Percentiles rank a stretch among this genome's conserved stretches.
phyloP scores from a whole-genome alignment of 2,888 invertebrate species.

The Amiota minor region DNA sequence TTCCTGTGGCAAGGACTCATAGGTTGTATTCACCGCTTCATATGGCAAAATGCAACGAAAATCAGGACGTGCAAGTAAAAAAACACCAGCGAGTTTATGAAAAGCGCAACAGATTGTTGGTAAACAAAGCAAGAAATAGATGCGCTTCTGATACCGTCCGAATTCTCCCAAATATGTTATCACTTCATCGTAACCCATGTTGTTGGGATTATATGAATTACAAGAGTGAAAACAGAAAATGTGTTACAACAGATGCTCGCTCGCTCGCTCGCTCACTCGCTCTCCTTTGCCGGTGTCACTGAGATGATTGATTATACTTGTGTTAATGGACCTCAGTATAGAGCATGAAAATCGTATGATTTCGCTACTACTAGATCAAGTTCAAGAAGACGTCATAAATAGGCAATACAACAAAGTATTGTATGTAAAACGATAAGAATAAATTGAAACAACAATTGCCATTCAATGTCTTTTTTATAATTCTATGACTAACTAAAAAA shows the following conservation, averaged over 20 bases:
- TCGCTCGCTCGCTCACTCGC: background rate
- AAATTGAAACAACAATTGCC: too few relatives aligned
- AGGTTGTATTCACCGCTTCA: constrained; percentile 74
- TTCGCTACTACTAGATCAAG: too few relatives aligned
- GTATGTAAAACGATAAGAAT: too few relatives aligned
- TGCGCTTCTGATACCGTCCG: constrained; percentile 81
- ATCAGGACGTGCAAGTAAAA: constrained; percentile 79
- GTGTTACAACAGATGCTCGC: background rate
- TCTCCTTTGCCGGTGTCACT: background rate
- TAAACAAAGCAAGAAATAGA: constrained; percentile 81
- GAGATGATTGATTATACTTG: background rate
- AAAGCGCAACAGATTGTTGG: constrained; percentile 83
- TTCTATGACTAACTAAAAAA: too few relatives aligned
- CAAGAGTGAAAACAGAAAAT: too few relatives aligned
- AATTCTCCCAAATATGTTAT: constrained; percentile 81
- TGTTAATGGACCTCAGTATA: background rate
- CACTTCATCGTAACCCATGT: constrained; percentile 84
- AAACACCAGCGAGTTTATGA: constrained; percentile 83
- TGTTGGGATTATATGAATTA: too few relatives aligned
- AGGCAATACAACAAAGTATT: too few relatives aligned
- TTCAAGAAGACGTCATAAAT: too few relatives aligned
- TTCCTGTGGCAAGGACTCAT: constrained; percentile 68
- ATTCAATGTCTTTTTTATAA: too few relatives aligned
- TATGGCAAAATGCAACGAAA: constrained; percentile 79
- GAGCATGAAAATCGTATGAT: too few relatives aligned